Percentiles rank a stretch among this genome's conserved stretches.
phyloP scores from a whole-genome alignment of 2,888 invertebrate genomes.

The Oligia latruncula region DNA sequence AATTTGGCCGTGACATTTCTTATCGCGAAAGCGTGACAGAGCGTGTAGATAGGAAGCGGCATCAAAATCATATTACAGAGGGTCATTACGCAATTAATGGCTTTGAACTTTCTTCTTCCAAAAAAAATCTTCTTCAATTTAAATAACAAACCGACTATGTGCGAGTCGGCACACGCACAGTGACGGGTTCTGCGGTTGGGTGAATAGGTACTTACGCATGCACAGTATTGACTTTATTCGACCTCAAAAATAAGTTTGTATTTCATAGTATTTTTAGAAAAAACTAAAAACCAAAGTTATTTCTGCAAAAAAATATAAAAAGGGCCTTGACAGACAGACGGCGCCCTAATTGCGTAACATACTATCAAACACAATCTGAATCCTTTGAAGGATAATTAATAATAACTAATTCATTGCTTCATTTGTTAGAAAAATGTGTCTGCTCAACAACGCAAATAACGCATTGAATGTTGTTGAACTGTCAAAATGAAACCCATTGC shows the following conservation, averaged over 20 bases:
- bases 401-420: no score
- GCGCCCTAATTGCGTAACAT: no score
- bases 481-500: no score
- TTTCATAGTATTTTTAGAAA: neutral
- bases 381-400: no score
- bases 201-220: neutral
- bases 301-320: neutral
- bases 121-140: neutral
- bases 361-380: no score
- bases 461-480: no score
- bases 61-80: slow-evolving; percentile 17
- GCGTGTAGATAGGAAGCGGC: neutral
- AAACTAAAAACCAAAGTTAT: neutral
- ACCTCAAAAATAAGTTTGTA: neutral
- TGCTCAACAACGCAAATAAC: no score
- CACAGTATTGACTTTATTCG: neutral
- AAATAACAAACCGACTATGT: neutral
- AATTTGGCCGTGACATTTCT: neutral
- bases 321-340: neutral
- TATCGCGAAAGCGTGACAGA: neutral
- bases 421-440: no score
- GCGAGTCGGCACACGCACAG: neutral
- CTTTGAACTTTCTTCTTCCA: neutral
- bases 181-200: neutral
- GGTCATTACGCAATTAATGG: neutral